Percentiles rank a stretch among this genome's conserved stretches.
Conservation (phyloP, 2,797 vertebrate genomes). For the Pseudochromis fuscus region DNA sequence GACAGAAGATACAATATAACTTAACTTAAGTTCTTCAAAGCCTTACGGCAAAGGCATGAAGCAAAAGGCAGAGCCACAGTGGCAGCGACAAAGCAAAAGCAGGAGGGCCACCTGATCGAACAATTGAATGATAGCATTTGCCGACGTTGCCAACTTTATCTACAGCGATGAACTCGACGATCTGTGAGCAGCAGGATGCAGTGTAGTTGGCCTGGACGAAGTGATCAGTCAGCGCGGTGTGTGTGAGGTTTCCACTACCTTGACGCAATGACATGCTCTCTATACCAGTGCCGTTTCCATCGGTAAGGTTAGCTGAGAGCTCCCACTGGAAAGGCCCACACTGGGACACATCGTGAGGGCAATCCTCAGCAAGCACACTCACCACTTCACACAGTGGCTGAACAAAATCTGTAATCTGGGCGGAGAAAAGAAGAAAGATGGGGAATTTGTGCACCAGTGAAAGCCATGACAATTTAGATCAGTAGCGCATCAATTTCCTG, state of each 20-base stretch:
- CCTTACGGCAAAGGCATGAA: conserved; percentile 35
- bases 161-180: conserved; percentile 74
- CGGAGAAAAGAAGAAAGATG: not conserved
- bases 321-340: conserved; percentile 73
- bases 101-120: conserved; percentile 38
- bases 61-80: conserved; percentile 72
- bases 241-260: conserved; percentile 69
- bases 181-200: conserved; percentile 81
- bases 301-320: conserved; percentile 75
- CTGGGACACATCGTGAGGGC: conserved; percentile 63
- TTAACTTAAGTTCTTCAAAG: conserved; percentile 16
- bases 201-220: conserved; percentile 64
- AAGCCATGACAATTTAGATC: too few relatives aligned
- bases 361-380: conserved; percentile 35
- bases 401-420: conserved; percentile 81
- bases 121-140: conserved; percentile 76
- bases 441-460: not conserved
- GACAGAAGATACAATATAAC: not conserved
- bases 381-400: conserved; percentile 73
- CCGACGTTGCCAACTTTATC: conserved; percentile 83
- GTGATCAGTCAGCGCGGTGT: not conserved
- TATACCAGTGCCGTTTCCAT: conserved; percentile 79
- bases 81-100: conserved; percentile 54
- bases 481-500: not conserved
- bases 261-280: conserved; percentile 52